Evolutionary conservation across 2,113 vertebrate species (phyloP).

Genomic region (Dryoscopus gambensis): DNA sequence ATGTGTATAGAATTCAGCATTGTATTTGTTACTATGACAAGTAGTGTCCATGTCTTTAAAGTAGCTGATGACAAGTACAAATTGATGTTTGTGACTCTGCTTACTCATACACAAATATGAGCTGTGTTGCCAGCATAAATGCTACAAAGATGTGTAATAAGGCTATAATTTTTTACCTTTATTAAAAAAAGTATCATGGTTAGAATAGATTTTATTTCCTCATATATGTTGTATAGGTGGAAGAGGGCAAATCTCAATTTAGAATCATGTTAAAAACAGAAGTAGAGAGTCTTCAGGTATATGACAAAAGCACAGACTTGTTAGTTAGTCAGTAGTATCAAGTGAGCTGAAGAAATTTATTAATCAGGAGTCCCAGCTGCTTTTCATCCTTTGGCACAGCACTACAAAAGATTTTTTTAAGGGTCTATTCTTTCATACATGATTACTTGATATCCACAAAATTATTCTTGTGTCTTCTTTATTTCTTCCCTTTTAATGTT

Average conservation of each 20-base stretch:
- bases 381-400: not conserved
- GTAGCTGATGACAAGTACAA: not conserved
- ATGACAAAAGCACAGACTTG: not conserved
- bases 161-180: not conserved
- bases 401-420: not conserved
- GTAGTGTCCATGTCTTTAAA: not conserved
- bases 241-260: not conserved
- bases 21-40: not conserved
- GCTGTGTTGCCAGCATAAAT: not conserved
- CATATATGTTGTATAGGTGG: not conserved
- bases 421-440: not conserved
- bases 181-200: not conserved
- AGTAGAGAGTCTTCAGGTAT: not conserved
- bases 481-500: not conserved
- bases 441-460: not conserved
- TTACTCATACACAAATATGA: not conserved
- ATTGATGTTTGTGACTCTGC: not conserved
- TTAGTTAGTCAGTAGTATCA: not conserved
- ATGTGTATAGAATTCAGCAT: not conserved
- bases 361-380: not conserved
- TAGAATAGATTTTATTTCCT: not conserved
- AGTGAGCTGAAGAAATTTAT: not conserved
- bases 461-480: not conserved
- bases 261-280: not conserved
- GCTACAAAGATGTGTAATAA: not conserved